Conservation (phyloP, 2,797 vertebrate species). For the Sebastes steindachneri region DNA sequence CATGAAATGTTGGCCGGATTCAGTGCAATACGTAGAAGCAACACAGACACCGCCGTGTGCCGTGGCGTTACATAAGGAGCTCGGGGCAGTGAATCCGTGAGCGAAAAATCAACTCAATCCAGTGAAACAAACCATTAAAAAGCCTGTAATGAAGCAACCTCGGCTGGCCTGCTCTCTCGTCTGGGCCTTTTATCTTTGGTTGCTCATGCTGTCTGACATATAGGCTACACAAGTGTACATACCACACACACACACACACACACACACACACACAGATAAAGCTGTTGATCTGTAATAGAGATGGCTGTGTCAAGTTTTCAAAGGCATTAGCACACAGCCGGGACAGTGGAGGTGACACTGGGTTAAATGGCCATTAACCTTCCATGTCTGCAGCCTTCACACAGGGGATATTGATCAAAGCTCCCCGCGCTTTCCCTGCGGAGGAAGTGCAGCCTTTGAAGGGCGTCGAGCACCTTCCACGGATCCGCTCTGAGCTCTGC, state of each 20-base stretch:
- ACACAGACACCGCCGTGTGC: neutral
- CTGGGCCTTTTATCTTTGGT: neutral
- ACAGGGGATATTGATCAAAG: conserved; percentile 74
- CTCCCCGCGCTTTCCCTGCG: conserved; percentile 18
- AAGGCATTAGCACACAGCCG: conserved; percentile 55
- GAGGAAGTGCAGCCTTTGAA: conserved; percentile 66
- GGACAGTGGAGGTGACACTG: conserved; percentile 59
- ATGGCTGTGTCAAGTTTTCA: conserved; percentile 60
- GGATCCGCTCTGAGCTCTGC: conserved; percentile 46
- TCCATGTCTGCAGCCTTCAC: conserved; percentile 58
- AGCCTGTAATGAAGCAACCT: conserved; percentile 8
- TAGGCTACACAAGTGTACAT: neutral
- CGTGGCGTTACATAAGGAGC: neutral
- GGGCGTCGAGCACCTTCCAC: conserved; percentile 51
- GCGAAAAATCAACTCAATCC: neutral
- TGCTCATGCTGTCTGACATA: conserved; percentile 8
- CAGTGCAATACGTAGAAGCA: neutral
- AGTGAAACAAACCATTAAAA: conserved; percentile 15
- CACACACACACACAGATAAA: conserved; percentile 9
- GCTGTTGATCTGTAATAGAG: conserved; percentile 55
- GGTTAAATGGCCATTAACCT: conserved; percentile 81
- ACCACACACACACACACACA: neutral
- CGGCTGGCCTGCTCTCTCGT: neutral
- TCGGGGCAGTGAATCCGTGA: neutral
- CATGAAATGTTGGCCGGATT: neutral